Evolutionary conservation across 2,888 invertebrate genomes (phyloP), one percentile per base, ranked within the genome.

Genomic region (Tuta absoluta): DNA sequence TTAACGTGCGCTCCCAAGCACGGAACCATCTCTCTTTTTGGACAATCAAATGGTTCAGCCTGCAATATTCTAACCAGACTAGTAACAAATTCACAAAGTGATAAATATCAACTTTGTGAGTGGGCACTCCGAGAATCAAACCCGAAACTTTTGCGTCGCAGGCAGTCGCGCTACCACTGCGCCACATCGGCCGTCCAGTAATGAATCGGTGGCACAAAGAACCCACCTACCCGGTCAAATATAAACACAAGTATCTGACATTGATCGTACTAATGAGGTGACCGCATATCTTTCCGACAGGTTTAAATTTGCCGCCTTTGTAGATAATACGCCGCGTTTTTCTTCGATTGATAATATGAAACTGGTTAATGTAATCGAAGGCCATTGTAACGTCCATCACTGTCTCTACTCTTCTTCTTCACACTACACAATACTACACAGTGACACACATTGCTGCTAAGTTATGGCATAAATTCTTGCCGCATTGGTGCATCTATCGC

Each of bases 391-490:
- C 11, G 62, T 51, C 38, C 10, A 64, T 61, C 64, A 63, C 41
- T 48, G 51, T 59, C 49, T 49, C 48, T 59, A 65, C 63, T 66
- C 67, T 64, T 63, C 69, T 49, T 23, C 19, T 60, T 76, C 72
- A 67, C 68, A 69, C 71, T 73, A 69, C 65, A 72, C 70, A 66
- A 70, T 14, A n/a, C 14, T 45, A 45, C 69, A 71, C 76, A 72
- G 74, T 80, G 82, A 78, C 84, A 84, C 75, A 83, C 79, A 79
- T 82, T 71, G 69, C 68, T 67, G 70, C 73, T 73, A 75, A 79
- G 80, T 81, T 77, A 79, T 80, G 78, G 75, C 76, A 82, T 81
- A 84, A 82, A 81, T 81, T 76, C 75, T 77, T 71, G 23, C 51
- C 70, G 23, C 58, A 68, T 65, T 63, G 69, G 62, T 53, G 65